Base-by-base conservation (phyloP, 2,113 vertebrate species). In the Pollimyrus isidori region DNA sequence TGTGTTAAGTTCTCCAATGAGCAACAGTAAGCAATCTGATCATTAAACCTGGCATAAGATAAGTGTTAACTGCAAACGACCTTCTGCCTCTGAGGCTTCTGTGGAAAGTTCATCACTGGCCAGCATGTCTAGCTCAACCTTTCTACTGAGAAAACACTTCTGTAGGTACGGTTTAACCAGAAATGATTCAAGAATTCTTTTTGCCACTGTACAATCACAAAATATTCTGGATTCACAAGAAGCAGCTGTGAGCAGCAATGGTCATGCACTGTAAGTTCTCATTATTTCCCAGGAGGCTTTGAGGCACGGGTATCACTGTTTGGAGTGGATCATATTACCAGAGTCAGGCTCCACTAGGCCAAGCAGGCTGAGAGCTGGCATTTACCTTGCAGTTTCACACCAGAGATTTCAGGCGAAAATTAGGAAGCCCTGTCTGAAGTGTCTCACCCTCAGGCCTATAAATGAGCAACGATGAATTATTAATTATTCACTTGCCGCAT, bases 391-490 rank as follows among this genome's bases (percentile, higher is more conserved):
- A 86, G 2, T n/a, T 49, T 88, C 21, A 87, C 42, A 56, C 86
- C 23, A 73, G 53, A 49, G 87, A 86, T 62, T 62, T 52, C 58
- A 88, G 89, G 87, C 88, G 86, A 90, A 84, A 90, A 69, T 76
- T 84, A 73, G 46, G 46, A 48, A 85, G 46, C 82, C 82, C 19
- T n/a, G 45, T 80, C 88, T 19, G n/a, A 80, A 35, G 35, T 11
- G 3, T 39, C 48, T 52, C 87, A 23, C 53, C 82, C 69, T 50
- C 45, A 89, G 89, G 82, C 88, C 86, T 42, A 87, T 87, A 76
- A 92, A 90, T 90, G 90, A 92, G 90, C 90, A 87, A 92, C 87
- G 89, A 90, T 92, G 73, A 90, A 91, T 90, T 73, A 90, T 90
- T 87, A 90, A 89, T 92, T 90, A 88, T 91, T 92, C 73, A 89